phyloP scores from a whole-genome alignment of 2,797 vertebrate species.

The Microtus obscurus region DNA sequence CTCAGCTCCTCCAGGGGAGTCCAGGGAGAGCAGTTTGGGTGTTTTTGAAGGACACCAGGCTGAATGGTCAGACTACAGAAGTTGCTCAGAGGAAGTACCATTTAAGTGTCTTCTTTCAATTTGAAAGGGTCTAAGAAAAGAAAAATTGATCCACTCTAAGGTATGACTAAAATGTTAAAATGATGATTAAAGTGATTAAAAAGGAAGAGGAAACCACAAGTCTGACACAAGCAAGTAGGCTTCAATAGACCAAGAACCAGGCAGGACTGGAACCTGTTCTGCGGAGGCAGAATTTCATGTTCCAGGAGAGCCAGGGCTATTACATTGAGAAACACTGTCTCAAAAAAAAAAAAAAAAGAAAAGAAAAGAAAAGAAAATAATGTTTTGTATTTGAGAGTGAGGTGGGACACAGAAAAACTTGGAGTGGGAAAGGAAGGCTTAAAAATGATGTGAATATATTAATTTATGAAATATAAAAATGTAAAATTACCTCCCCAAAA shows the following conservation, averaged over 20 bases:
- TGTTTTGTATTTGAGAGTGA: background rate
- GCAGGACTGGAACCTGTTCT: background rate
- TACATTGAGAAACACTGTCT: too few species aligned
- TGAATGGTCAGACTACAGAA: background rate
- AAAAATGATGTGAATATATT: background rate
- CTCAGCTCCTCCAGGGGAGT: too few species aligned
- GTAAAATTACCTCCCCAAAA: background rate
- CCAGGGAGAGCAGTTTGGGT: too few species aligned
- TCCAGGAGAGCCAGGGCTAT: too few species aligned
- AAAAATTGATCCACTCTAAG: background rate
- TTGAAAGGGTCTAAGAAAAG: background rate
- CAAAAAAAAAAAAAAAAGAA: background rate
- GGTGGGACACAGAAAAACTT: background rate
- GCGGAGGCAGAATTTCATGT: too few species aligned
- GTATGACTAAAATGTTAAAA: background rate
- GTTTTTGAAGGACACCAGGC: background rate
- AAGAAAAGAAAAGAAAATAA: background rate
- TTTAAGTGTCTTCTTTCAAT: background rate
- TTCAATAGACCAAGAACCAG: too few species aligned
- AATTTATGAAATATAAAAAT: background rate
- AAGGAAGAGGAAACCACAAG: background rate
- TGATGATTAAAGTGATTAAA: background rate
- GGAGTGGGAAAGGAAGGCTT: background rate
- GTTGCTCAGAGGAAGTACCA: background rate
- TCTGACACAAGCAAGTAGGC: background rate